Percentiles rank a stretch among this genome's conserved stretches.
Conservation (phyloP, 2,113 vertebrate genomes). For the Chaenocephalus aceratus region DNA sequence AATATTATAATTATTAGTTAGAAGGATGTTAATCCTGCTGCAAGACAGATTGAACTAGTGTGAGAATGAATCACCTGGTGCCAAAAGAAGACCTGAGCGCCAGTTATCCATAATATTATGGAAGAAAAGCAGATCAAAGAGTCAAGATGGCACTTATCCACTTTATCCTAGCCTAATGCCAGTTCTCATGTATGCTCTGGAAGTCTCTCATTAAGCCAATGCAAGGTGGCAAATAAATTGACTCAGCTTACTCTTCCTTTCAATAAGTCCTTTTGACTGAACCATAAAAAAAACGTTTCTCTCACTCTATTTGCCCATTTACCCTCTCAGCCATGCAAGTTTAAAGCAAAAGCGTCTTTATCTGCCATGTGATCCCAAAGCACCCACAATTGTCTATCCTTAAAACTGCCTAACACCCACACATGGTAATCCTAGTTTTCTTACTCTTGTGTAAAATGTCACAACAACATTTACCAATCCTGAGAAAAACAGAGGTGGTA, state of each 20-base stretch:
- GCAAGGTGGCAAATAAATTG: conserved; percentile 55
- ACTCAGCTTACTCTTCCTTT: conserved; percentile 33
- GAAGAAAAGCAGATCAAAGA: conserved; percentile 58
- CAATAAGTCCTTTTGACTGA: conserved; percentile 50
- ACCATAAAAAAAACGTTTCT: conserved; percentile 20
- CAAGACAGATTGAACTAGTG: conserved; percentile 13
- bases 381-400: conserved; percentile 20
- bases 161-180: conserved; percentile 66
- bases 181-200: conserved; percentile 58
- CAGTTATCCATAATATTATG: conserved; percentile 48
- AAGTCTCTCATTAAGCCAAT: conserved; percentile 65
- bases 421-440: not conserved
- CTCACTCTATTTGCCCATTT: conserved; percentile 46
- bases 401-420: conserved; percentile 14
- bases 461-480: conserved; percentile 3
- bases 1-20: not conserved
- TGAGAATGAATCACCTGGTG: conserved; percentile 18
- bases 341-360: conserved; percentile 51
- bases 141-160: conserved; percentile 69
- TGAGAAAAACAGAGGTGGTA: not conserved
- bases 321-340: conserved; percentile 32
- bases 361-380: conserved; percentile 12
- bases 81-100: not conserved
- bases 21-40: conserved; percentile 7
- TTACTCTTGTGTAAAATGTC: not conserved